Evolutionary conservation across 2,113 vertebrate genomes (phyloP).

Genomic region (Zosterops lateralis): DNA sequence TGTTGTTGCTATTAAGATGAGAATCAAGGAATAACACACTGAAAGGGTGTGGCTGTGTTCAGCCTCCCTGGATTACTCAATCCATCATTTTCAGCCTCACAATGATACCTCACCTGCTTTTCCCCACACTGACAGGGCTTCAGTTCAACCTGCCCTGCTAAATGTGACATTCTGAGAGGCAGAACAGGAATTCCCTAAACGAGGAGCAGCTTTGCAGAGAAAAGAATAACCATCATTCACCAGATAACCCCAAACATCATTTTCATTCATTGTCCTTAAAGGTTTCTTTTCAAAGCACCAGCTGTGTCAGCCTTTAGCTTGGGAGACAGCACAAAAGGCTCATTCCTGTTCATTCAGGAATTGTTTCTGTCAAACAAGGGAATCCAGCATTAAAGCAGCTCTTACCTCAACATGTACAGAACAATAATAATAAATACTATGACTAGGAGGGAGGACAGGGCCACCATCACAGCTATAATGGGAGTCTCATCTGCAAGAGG

Average conservation of each 20-base stretch:
- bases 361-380: not conserved
- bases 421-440: slow-evolving; percentile 98
- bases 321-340: not conserved
- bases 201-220: not conserved
- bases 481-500: slow-evolving; percentile 84
- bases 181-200: not conserved
- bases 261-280: not conserved
- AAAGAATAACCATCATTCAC: not conserved
- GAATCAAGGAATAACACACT: not conserved
- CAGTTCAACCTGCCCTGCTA: not conserved
- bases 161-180: not conserved
- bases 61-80: not conserved
- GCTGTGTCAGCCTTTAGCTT: not conserved
- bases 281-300: not conserved
- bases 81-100: not conserved
- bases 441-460: slow-evolving; percentile 92
- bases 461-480: slow-evolving; percentile 96
- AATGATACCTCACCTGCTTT: not conserved
- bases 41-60: not conserved
- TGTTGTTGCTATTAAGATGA: not conserved
- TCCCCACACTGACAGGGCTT: not conserved
- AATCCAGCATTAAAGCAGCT: not conserved
- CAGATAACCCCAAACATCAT: not conserved
- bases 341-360: not conserved
- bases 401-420: slow-evolving; percentile 97